phyloP scores from a whole-genome alignment of 2,888 invertebrate genomes.

The Diarsia dahlii region DNA sequence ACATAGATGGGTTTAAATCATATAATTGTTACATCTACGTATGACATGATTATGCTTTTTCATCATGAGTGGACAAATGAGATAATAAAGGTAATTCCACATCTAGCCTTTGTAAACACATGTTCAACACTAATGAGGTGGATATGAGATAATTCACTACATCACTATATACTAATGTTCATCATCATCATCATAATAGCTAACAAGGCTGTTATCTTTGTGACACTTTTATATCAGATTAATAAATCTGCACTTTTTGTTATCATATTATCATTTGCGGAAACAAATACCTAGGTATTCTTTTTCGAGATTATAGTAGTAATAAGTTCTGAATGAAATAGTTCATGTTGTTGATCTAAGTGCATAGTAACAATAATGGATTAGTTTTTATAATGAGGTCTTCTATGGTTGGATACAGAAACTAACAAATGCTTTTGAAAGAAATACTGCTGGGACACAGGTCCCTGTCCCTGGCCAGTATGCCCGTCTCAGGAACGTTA shows the following conservation, averaged over 20 bases:
- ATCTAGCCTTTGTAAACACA: slow-evolving; percentile 5
- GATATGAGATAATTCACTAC: slow-evolving; percentile 13
- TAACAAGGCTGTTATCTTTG: slow-evolving; percentile 17
- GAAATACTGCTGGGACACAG: neutral
- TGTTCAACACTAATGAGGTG: slow-evolving; percentile 14
- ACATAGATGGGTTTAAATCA: neutral
- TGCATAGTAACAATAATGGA: neutral
- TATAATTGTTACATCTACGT: neutral
- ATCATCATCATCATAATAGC: neutral
- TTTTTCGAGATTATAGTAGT: neutral
- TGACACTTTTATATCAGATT: slow-evolving; percentile 18
- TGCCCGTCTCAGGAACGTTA: neutral
- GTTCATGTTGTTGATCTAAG: neutral
- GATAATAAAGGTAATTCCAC: slow-evolving; percentile 22
- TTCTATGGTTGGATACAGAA: neutral
- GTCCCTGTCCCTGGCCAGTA: neutral
- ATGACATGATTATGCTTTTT: neutral
- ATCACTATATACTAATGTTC: neutral
- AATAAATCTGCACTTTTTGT: slow-evolving; percentile 15
- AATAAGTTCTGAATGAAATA: slow-evolving; percentile 1
- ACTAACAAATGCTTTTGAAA: neutral
- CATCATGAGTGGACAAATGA: slow-evolving; percentile 1
- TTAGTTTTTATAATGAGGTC: neutral
- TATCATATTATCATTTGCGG: slow-evolving; percentile 1
- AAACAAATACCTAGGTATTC: neutral